Conservation (phyloP, 2,797 vertebrate genomes). For the Myiotriccus ornatus region DNA sequence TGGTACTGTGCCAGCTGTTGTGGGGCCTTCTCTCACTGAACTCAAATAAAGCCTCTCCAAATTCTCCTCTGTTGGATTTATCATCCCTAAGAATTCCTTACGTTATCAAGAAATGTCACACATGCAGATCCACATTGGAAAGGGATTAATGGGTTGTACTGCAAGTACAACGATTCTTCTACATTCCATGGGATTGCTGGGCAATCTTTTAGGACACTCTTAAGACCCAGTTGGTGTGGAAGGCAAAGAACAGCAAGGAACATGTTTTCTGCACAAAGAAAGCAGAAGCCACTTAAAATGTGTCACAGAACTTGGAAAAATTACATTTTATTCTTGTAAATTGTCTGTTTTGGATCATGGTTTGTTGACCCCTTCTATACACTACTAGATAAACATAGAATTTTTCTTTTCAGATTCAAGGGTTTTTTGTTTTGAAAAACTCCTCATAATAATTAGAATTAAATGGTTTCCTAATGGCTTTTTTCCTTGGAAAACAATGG, state of each 20-base stretch:
- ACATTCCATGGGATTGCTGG: not conserved
- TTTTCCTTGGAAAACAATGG: slow-evolving; percentile 44
- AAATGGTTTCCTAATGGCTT: slow-evolving; percentile 21
- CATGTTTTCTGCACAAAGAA: not conserved
- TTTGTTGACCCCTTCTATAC: not conserved
- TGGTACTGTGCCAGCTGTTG: rapidly evolving
- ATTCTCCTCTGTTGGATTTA: not conserved
- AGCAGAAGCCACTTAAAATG: not conserved
- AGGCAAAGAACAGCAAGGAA: not conserved
- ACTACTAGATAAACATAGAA: not conserved
- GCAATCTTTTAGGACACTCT: not conserved
- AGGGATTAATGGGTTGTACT: not conserved
- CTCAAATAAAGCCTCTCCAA: not conserved
- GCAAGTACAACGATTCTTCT: not conserved
- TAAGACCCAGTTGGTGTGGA: not conserved
- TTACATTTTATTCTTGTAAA: not conserved
- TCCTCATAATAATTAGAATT: slow-evolving; percentile 7
- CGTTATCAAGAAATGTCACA: not conserved
- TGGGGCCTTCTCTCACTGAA: not conserved
- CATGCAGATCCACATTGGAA: not conserved
- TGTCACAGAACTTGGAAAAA: not conserved
- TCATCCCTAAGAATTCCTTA: not conserved
- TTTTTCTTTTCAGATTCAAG: slow-evolving; percentile 1
- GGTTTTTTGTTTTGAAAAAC: not conserved
- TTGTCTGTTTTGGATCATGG: not conserved